These are phyloP conservation scores for Augiades crinisus DNA, from an alignment of 2,888 invertebrate species.

Conservation along the genomic window DNA sequence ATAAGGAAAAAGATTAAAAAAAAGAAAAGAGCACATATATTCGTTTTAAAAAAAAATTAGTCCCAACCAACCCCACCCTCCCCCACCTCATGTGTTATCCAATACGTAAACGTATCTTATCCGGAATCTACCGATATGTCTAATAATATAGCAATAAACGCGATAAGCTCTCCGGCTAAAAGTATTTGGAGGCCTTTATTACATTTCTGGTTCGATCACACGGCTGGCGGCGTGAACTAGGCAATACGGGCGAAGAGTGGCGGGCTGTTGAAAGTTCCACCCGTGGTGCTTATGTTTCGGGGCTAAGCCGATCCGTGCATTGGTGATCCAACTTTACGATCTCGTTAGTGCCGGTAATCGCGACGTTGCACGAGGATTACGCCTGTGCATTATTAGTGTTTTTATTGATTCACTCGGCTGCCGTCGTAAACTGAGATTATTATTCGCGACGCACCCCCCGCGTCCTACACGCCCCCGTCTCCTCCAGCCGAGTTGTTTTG, in stretches of 20 bases:
- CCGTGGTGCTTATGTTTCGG: conserved; percentile 37
- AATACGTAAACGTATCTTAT: conserved; percentile 10
- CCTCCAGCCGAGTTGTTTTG: conserved; percentile 73
- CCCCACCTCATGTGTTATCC: too few species aligned
- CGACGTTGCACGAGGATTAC: conserved; percentile 74
- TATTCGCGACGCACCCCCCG: conserved; percentile 69
- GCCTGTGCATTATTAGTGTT: conserved; percentile 81
- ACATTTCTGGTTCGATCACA: conserved; percentile 4
- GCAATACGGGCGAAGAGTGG: background rate
- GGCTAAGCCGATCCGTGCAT: conserved; percentile 73
- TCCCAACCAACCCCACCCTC: too few species aligned
- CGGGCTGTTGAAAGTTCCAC: conserved; percentile 8
- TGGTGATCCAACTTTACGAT: conserved; percentile 77
- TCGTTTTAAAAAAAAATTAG: too few species aligned
- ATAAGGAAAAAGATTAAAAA: too few species aligned
- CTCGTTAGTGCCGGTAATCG: conserved; percentile 79
- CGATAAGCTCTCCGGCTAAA: conserved; percentile 14
- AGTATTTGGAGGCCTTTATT: conserved; percentile 20
- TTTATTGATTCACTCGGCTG: conserved; percentile 81
- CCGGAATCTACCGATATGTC: conserved; percentile 7
- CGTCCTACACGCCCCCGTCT: conserved; percentile 44
- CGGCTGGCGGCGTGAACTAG: background rate
- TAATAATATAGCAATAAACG: conserved; percentile 14
- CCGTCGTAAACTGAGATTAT: conserved; percentile 81
- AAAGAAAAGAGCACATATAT: too few species aligned